phyloP scores from a whole-genome alignment of 2,888 invertebrate species.

The Drosophila infuscata region DNA sequence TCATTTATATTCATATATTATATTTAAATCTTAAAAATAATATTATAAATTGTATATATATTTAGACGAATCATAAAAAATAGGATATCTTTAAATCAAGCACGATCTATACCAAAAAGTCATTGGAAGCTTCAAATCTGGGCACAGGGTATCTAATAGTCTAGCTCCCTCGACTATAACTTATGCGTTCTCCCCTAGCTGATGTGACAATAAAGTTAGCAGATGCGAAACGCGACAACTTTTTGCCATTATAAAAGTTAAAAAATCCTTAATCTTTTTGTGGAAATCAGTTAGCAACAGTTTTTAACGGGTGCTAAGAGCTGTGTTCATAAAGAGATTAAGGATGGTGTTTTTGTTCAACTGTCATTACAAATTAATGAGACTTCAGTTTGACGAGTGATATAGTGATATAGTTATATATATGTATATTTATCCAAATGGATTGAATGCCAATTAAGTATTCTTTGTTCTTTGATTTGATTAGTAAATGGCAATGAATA shows the following conservation, averaged over 20 bases:
- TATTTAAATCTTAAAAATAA: neutral
- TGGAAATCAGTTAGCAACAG: constrained; percentile 3
- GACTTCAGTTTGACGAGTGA: neutral
- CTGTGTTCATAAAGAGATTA: constrained; percentile 39
- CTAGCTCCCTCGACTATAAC: neutral
- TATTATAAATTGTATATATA: neutral
- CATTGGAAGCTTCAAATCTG: no score
- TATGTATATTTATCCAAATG: neutral
- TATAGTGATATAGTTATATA: neutral
- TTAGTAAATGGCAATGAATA: constrained; percentile 17
- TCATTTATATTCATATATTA: neutral
- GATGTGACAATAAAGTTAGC: constrained; percentile 60
- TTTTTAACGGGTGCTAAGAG: constrained; percentile 14
- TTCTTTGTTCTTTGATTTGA: constrained; percentile 10
- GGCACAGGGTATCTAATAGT: constrained; percentile 11
- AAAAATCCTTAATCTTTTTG: constrained; percentile 14
- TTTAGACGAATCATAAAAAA: neutral
- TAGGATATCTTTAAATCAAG: neutral
- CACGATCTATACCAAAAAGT: neutral
- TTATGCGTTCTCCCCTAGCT: constrained; percentile 6
- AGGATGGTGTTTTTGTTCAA: constrained; percentile 14
- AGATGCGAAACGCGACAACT: constrained; percentile 59
- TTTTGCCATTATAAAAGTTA: constrained; percentile 68
- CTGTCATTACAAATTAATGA: constrained; percentile 31
- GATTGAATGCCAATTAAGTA: constrained; percentile 3